Percentiles rank a stretch among this genome's conserved stretches.
These are phyloP conservation scores for Peromyscus polionotus DNA, from an alignment of 2,113 vertebrate species.

Conservation along the genomic window DNA sequence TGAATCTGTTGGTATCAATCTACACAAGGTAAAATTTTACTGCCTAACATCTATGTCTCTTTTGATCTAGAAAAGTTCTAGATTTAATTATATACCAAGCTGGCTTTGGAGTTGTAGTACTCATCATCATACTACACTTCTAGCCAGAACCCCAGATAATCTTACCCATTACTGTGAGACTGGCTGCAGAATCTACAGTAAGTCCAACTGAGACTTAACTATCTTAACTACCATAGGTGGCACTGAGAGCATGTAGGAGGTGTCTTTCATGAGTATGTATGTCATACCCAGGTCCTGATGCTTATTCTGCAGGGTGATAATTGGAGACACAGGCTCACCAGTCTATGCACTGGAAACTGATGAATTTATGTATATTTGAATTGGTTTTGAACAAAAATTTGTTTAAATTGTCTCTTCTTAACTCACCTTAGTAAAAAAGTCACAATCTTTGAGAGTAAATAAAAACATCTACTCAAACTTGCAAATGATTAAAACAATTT, in stretches of 20 bases:
- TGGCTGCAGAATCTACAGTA: too few relatives aligned
- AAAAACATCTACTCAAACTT: background rate
- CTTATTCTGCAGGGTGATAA: background rate
- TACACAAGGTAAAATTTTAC: too few relatives aligned
- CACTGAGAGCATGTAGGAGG: background rate
- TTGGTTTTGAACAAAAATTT: conserved; percentile 31
- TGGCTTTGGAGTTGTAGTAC: too few relatives aligned
- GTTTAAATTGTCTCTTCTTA: background rate
- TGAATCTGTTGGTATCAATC: too few relatives aligned
- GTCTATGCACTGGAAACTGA: background rate
- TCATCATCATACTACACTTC: too few relatives aligned
- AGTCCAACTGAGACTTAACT: too few relatives aligned
- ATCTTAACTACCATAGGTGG: background rate
- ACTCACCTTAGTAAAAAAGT: background rate
- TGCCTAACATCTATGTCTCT: too few relatives aligned
- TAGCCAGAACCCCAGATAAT: too few relatives aligned
- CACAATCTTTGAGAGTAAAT: background rate
- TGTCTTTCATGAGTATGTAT: background rate
- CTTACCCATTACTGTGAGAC: too few relatives aligned
- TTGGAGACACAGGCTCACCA: background rate
- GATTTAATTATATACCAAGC: too few relatives aligned
- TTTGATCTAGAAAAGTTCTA: too few relatives aligned
- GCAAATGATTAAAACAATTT: conserved; percentile 2
- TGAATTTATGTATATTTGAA: conserved; percentile 17
- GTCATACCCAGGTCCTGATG: background rate